Evolutionary conservation across 2,888 invertebrate genomes (phyloP), one percentile per base, ranked within the genome.

Genomic region (Sphinx pinastri): DNA sequence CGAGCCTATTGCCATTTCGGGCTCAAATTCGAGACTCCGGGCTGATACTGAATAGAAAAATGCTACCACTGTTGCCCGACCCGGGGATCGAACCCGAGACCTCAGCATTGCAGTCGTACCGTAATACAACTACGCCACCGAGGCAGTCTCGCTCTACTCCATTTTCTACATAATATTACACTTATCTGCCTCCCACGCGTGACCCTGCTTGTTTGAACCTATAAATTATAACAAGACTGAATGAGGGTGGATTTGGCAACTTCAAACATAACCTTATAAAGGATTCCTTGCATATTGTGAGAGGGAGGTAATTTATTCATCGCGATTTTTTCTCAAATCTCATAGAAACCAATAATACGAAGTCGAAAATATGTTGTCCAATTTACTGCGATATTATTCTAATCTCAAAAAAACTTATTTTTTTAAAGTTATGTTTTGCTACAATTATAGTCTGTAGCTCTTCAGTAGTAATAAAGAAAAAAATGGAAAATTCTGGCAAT

Each of bases 141-240:
- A n/a, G n/a, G n/a, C n/a, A n/a, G n/a, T n/a, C n/a, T n/a, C n/a
- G n/a, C n/a, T n/a, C n/a, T n/a, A 49, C 63, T 49, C 63, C 49
- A 49, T 60, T 63, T 63, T 63, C 63, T 49, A 47, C 49, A 49
- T 25, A 49, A 19, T 63, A 49, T 49, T 63, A 63, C 47, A 63
- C n/a, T 63, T 63, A 63, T 63, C 63, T 60, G 60, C n/a, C 58
- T 47, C 63, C 63, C 49, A 63, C 63, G 47, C 59, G 7, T 47
- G 47, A 47, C 58, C 38, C 14, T 13, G 58, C 58, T 58, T 49
- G 49, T 49, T 63, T 63, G 63, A 63, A 47, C 47, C 63, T 63
- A 63, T 63, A 63, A 63, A 63, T 63, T 63, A 63, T 49, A 63
- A 47, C 60, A 45, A 58, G 58, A 14, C 25, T 49, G 13, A 49